These are phyloP conservation scores for Tethea ocularis DNA, from an alignment of 2,888 invertebrate species.

Conservation along the genomic window DNA sequence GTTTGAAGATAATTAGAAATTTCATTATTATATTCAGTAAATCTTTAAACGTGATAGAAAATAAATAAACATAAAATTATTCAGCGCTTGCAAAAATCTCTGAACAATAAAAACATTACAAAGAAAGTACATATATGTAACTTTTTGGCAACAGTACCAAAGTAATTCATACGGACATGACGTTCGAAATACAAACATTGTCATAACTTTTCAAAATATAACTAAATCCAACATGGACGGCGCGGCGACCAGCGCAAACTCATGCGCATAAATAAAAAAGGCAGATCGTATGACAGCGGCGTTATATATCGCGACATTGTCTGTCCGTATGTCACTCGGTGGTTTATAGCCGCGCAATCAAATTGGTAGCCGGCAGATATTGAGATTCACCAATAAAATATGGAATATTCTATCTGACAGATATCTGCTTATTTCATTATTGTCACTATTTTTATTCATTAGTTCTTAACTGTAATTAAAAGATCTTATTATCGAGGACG, in stretches of 20 bases:
- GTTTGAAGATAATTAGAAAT: too few species aligned
- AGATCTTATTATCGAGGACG: too few species aligned
- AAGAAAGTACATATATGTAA: neutral
- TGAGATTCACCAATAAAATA: conserved; percentile 7
- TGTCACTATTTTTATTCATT: neutral
- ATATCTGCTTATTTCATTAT: neutral
- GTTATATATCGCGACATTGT: conserved; percentile 45
- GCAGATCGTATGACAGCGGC: conserved; percentile 29
- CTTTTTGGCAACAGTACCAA: neutral
- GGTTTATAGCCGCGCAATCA: conserved; percentile 35
- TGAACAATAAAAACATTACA: neutral
- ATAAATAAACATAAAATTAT: neutral
- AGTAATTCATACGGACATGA: neutral
- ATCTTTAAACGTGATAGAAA: neutral
- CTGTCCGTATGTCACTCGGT: conserved; percentile 18
- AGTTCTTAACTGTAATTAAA: too few species aligned
- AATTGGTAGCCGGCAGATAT: conserved; percentile 31
- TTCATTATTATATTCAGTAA: too few species aligned
- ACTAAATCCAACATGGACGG: neutral
- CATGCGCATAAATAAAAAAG: conserved; percentile 1
- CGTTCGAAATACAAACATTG: neutral
- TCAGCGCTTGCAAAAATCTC: neutral
- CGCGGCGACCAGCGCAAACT: conserved; percentile 8
- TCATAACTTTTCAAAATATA: neutral
- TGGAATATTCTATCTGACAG: conserved; percentile 1